These are phyloP conservation scores for Isotomurus palustris DNA, from an alignment of 2,888 invertebrate species.

Conservation along the genomic window DNA sequence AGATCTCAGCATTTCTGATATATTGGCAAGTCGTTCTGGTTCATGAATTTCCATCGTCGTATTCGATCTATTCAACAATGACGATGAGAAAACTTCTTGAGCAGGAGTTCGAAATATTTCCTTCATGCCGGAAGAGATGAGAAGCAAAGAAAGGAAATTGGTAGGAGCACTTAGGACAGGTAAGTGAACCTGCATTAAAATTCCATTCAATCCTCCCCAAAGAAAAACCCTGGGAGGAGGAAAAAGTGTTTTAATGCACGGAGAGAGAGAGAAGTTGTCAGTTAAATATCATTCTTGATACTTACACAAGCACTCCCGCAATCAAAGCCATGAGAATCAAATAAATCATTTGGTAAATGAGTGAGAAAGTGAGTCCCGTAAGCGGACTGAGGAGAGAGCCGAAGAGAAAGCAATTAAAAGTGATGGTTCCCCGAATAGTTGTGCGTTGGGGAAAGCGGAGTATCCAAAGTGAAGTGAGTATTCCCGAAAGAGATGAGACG, in stretches of 20 bases:
- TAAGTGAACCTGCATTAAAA: constrained; percentile 18
- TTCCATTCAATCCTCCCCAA: constrained; percentile 26
- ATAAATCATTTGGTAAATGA: constrained; percentile 1
- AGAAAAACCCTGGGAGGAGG: constrained; percentile 25
- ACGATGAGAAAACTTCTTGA: too few relatives aligned
- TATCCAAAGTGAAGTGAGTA: constrained; percentile 24
- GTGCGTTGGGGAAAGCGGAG: constrained; percentile 21
- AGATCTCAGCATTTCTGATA: too few relatives aligned
- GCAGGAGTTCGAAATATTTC: neutral
- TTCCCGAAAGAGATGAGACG: constrained; percentile 20
- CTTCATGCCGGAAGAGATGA: constrained; percentile 23
- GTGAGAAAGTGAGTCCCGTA: too few relatives aligned
- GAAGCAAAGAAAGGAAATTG: constrained; percentile 25
- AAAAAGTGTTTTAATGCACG: too few relatives aligned
- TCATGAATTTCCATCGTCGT: too few relatives aligned
- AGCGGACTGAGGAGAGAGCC: constrained; percentile 26
- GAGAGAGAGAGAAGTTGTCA: too few relatives aligned
- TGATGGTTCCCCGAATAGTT: constrained; percentile 21
- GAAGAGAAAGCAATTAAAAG: constrained; percentile 32
- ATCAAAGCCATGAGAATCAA: constrained; percentile 16
- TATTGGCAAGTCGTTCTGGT: too few relatives aligned
- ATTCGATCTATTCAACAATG: too few relatives aligned
- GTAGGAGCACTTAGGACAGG: constrained; percentile 34
- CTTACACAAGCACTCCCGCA: constrained; percentile 25
- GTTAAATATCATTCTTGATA: too few relatives aligned